Conservation (phyloP, 1,140 invertebrate genomes). For the Drosophila takahashii region DNA sequence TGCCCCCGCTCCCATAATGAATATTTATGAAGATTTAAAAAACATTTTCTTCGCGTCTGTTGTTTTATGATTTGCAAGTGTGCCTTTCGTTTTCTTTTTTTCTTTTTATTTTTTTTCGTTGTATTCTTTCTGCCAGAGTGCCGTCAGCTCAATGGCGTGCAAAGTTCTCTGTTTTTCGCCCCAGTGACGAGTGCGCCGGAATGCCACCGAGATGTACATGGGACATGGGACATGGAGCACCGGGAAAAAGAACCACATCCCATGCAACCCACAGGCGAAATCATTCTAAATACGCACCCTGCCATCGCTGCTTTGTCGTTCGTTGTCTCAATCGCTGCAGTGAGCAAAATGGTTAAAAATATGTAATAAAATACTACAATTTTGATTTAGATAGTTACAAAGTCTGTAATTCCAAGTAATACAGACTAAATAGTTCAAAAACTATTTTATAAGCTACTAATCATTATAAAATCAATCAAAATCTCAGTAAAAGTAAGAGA, state of each 20-base stretch:
- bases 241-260: constrained; percentile 26
- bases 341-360: neutral
- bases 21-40: constrained; percentile 84
- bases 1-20: constrained; percentile 68
- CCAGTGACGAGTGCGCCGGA: constrained; percentile 43
- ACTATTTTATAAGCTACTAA: too few relatives aligned
- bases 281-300: constrained; percentile 38
- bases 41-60: constrained; percentile 83
- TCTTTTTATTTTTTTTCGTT: constrained; percentile 3
- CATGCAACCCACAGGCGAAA: constrained; percentile 30
- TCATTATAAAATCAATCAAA: too few relatives aligned
- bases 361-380: too few relatives aligned
- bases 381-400: too few relatives aligned
- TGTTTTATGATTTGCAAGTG: constrained; percentile 84
- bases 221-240: constrained; percentile 3
- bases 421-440: too few relatives aligned
- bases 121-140: constrained; percentile 18
- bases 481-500: too few relatives aligned
- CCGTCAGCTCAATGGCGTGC: constrained; percentile 77
- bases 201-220: constrained; percentile 17
- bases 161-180: constrained; percentile 77
- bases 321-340: constrained; percentile 34
- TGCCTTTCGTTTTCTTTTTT: constrained; percentile 40
- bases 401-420: too few relatives aligned
- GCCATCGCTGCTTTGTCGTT: constrained; percentile 16